These are phyloP conservation scores for Caenorhabditis wallacei DNA, from an alignment of 2,888 invertebrate species.

Conservation along the genomic window DNA sequence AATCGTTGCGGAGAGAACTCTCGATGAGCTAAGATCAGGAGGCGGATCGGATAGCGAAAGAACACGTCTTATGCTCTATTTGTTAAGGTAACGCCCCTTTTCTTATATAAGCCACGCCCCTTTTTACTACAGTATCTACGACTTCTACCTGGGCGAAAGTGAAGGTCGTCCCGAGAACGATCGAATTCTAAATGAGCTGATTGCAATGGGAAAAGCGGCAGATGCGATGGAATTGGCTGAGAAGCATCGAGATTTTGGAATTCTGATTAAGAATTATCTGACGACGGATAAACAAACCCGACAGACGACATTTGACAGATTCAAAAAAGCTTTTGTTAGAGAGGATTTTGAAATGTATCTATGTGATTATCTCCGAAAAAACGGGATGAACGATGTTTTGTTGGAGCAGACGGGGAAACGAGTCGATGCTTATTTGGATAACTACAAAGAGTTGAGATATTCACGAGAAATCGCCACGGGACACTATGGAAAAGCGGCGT, in stretches of 20 bases:
- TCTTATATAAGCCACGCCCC: background rate
- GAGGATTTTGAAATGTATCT: constrained; percentile 68
- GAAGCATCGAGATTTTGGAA: constrained; percentile 56
- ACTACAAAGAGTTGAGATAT: constrained; percentile 62
- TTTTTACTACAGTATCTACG: constrained; percentile 37
- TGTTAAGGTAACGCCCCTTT: constrained; percentile 18
- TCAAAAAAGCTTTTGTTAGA: constrained; percentile 47
- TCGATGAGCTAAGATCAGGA: constrained; percentile 42
- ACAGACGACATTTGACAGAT: constrained; percentile 48
- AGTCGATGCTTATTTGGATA: constrained; percentile 62
- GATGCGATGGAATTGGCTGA: constrained; percentile 57
- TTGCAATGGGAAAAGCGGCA: constrained; percentile 25
- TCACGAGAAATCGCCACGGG: constrained; percentile 58
- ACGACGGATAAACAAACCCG: constrained; percentile 10
- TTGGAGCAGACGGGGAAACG: constrained; percentile 51
- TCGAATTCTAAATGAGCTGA: constrained; percentile 39
- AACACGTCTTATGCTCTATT: constrained; percentile 21
- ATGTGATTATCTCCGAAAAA: constrained; percentile 56
- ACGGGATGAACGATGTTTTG: constrained; percentile 52
- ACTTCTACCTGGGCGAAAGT: constrained; percentile 55
- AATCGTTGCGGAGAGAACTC: constrained; percentile 21
- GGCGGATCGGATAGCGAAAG: constrained; percentile 49
- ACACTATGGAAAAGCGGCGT: constrained; percentile 62
- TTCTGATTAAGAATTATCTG: constrained; percentile 45
- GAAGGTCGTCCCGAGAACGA: constrained; percentile 42